Evolutionary conservation across 2,888 invertebrate genomes (phyloP), one percentile per base, ranked within the genome.

Genomic region (Tanytarsus gracilentus): DNA sequence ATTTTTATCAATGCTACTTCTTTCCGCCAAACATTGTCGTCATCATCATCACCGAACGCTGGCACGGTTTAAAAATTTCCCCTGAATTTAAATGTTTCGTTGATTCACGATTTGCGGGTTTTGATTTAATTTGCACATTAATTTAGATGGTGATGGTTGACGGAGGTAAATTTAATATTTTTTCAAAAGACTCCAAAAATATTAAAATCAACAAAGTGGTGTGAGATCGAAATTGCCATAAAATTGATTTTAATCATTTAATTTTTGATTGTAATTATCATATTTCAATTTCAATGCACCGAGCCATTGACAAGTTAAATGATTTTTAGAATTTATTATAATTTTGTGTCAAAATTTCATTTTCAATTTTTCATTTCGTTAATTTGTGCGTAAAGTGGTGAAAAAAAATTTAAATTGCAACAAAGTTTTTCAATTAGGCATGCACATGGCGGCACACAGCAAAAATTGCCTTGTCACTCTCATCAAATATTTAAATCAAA

Each of bases 21-120:
- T 27, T 14, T 18, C 16, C 27, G 27, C 23, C 7, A 14, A 33
- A 4, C 14, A 33, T 4, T 7, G 11, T 33, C 14, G n/a, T 7
- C n/a, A 4, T 33, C 33, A 11, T 33, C n/a, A n/a, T n/a, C n/a
- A n/a, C n/a, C n/a, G n/a, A n/a, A n/a, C n/a, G n/a, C n/a, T n/a
- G n/a, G n/a, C n/a, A n/a, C n/a, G n/a, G n/a, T n/a, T n/a, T n/a
- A n/a, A n/a, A n/a, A n/a, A n/a, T n/a, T n/a, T n/a, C n/a, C n/a
- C n/a, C n/a, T n/a, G n/a, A n/a, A n/a, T n/a, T n/a, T 55, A 55
- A 36, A 33, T 55, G 55, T 36, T 55, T 55, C 55, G n/a, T 55
- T 55, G 55, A 55, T 55, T 55, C 39, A 55, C 55, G 39, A 36
- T 51, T 55, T 39, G 55, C 39, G 55, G 55, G 36, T 55, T 53